Evolutionary conservation across 2,888 invertebrate genomes (phyloP), one percentile per base, ranked within the genome.

Genomic region (Drosophila robusta): DNA sequence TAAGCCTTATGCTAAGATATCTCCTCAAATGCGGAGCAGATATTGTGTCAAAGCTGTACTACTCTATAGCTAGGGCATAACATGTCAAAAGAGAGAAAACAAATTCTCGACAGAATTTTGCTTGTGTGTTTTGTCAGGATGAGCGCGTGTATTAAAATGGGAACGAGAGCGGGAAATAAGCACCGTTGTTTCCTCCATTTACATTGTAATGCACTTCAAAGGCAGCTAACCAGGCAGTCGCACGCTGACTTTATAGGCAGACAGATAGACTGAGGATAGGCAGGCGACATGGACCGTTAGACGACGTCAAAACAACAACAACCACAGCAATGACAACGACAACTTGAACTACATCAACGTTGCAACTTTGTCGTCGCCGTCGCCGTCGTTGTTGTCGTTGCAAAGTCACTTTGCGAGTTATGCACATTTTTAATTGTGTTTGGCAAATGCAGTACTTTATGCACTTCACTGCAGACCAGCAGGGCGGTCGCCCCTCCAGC

Each of bases 371-470:
- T 50, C 14, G 41, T 34, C 38, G 47, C 26, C 18, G 18, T 34
- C 39, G 66, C 29, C 26, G 56, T 46, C 44, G 52, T 36, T 36
- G 22, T 39, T 38, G 16, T 56, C 18, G 26, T 24, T 36, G 61
- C 62, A 44, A 42, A 65, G 71, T 61, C 61, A 45, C 72, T 73
- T 58, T 54, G 54, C 58, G 68, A 82, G 82, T 65, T 85, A 80
- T 84, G 78, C 78, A 85, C 83, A 85, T 82, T 85, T 80, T 85
- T 82, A 82, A 85, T 83, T 83, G 85, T 82, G 82, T 83, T 83
- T 74, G 85, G 74, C 78, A 80, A 80, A 80, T 68, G 79, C 70
- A 67, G 70, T 70, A 60, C 62, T 44, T 54, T 42, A 57, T 55
- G 69, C 81, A 71, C 70, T 82, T 68, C 63, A 80, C 78, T 61